Percentiles rank a stretch among this genome's conserved stretches.
Conservation (phyloP, 2,797 vertebrate genomes). For the Brachymystax lenok region DNA sequence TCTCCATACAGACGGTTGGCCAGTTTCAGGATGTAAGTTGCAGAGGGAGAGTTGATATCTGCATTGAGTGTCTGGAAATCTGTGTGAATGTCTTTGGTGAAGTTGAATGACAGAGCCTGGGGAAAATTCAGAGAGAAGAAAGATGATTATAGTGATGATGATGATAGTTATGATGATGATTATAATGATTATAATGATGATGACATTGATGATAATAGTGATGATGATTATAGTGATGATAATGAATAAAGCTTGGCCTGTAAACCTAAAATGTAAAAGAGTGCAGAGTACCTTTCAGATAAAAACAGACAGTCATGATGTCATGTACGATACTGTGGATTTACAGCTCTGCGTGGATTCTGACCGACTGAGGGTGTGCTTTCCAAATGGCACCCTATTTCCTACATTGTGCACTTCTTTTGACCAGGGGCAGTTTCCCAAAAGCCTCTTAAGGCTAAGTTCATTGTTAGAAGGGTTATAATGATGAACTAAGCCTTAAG, state of each 20-base stretch:
- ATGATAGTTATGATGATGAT: background rate
- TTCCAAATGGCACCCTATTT: background rate
- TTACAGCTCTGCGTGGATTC: background rate
- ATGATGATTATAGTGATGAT: background rate
- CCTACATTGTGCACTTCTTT: background rate
- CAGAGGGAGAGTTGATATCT: constrained; percentile 79
- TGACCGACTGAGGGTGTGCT: background rate
- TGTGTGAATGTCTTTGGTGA: constrained; percentile 74
- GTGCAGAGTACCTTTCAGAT: background rate
- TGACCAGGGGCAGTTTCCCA: background rate
- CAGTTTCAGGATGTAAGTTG: constrained; percentile 80
- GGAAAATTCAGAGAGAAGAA: constrained; percentile 15
- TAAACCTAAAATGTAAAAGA: background rate
- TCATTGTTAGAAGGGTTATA: no score
- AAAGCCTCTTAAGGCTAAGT: no score
- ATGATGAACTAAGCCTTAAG: no score
- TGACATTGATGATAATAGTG: background rate
- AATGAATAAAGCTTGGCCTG: background rate
- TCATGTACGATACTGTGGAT: background rate
- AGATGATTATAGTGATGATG: background rate
- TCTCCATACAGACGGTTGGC: constrained; percentile 92
- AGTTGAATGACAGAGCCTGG: constrained; percentile 72
- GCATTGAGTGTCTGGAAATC: constrained; percentile 77
- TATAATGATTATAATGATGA: background rate
- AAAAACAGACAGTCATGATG: background rate